Conservation (phyloP, 2,113 vertebrate genomes). For the Rhynchomys soricoides region DNA sequence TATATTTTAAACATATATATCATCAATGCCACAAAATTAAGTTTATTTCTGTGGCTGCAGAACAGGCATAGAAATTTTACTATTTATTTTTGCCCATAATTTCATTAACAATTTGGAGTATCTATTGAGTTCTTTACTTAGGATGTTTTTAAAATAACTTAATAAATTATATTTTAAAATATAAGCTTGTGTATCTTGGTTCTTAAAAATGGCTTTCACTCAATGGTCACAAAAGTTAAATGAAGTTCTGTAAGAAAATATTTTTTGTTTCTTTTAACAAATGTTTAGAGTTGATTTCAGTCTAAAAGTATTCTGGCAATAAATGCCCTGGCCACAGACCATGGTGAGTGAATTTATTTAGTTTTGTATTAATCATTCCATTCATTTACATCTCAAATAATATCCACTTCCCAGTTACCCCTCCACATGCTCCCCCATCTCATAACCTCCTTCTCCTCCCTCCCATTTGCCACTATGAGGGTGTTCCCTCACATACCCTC, state of each 20-base stretch:
- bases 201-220: not conserved
- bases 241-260: not conserved
- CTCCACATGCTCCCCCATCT: too few relatives aligned
- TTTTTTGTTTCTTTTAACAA: not conserved
- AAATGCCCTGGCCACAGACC: not conserved
- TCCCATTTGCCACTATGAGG: too few relatives aligned
- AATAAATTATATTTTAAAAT: not conserved
- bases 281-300: not conserved
- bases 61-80: not conserved
- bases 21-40: not conserved
- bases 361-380: too few relatives aligned
- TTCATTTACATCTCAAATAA: too few relatives aligned
- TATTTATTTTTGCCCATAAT: not conserved
- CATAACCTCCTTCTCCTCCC: too few relatives aligned
- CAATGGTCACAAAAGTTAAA: not conserved
- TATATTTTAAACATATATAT: too few relatives aligned
- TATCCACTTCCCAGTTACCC: too few relatives aligned
- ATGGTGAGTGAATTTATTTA: too few relatives aligned
- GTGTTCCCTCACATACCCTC: too few relatives aligned
- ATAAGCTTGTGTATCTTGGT: not conserved
- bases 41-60: not conserved
- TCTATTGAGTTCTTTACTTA: not conserved
- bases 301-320: not conserved
- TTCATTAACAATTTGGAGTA: not conserved
- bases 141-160: not conserved